Base-by-base conservation (phyloP, 37 sponge, comb jelly and placozoan species). In the Beroe forskalii region DNA sequence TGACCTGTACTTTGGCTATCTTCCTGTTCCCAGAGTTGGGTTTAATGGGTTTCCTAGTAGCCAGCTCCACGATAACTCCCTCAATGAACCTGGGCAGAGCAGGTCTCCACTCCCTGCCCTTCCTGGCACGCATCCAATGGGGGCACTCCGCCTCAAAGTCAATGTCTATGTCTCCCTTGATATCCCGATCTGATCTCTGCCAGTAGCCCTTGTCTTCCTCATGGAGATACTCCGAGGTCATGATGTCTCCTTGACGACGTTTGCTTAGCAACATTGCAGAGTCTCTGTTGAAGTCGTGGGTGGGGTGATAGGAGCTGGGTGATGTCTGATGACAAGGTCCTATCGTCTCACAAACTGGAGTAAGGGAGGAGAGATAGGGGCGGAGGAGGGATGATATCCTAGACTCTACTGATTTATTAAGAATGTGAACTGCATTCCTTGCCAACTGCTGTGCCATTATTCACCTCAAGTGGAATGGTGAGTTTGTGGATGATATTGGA, bases 21-120 rank as follows among this genome's bases (percentile, higher is more conserved):
- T 69, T 69, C 38, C 72, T 69, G 72, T 69, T 69, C 32, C 72
- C 72, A 2, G 72, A 69, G 72, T 69, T 69, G 38, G 72, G 72
- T 69, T 69, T 69, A 27, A 32, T 69, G 38, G 72, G 72, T 69
- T 69, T 69, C 72, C 72, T 32, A 19, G 72, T 69, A 17, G 27
- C 19, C 1, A 69, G 39, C 1, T 69, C 72, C 4, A 69, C 72
- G 2, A 69, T 69, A 35, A 69, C 72, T 14, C 72, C 72, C 39
- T 69, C 72, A 69, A 69, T 69, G 32, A 69, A 69, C 38, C 72
- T 32, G 36, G 72, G 72, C 39, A 69, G 36, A 32, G 72, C 72
- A 36, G 72, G 72, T 9, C 72, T 33, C 72, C 72, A 69, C 39
- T 69, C 72, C 19, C 39, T 27, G 1, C 72, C 72, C 39, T 69